phyloP scores from a whole-genome alignment of 2,797 vertebrate species.

The Myotis planiceps region DNA sequence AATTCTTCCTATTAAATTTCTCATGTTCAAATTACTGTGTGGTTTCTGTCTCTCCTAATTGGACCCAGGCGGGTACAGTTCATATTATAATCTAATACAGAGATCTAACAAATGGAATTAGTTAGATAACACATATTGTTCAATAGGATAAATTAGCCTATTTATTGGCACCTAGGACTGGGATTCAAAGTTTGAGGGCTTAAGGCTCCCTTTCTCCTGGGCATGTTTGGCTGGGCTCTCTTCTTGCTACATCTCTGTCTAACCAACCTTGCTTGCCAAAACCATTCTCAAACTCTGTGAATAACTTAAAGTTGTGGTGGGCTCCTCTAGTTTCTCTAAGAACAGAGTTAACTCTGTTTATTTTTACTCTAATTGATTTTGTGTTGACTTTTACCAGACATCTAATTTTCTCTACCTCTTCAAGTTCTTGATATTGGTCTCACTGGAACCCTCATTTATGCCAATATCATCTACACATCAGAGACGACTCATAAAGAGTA shows the following conservation, averaged over 20 bases:
- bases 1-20: background rate
- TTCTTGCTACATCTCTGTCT: background rate
- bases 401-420: background rate
- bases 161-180: background rate
- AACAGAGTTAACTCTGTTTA: background rate
- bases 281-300: background rate
- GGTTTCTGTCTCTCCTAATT: background rate
- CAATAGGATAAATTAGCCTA: background rate
- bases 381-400: background rate
- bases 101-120: background rate
- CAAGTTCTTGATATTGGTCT: background rate
- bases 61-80: background rate
- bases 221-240: background rate
- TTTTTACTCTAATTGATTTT: background rate
- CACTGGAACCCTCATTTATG: background rate
- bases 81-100: background rate
- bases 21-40: background rate
- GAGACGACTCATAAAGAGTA: background rate
- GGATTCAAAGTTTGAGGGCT: background rate
- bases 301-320: background rate
- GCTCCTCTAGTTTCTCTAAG: background rate
- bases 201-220: background rate
- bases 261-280: background rate
- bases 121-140: background rate
- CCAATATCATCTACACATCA: background rate